A percentile compares a stretch with the other conserved stretches of the same genome.
phyloP scores from a whole-genome alignment of 2,797 vertebrate genomes.

The Anguilla anguilla region DNA sequence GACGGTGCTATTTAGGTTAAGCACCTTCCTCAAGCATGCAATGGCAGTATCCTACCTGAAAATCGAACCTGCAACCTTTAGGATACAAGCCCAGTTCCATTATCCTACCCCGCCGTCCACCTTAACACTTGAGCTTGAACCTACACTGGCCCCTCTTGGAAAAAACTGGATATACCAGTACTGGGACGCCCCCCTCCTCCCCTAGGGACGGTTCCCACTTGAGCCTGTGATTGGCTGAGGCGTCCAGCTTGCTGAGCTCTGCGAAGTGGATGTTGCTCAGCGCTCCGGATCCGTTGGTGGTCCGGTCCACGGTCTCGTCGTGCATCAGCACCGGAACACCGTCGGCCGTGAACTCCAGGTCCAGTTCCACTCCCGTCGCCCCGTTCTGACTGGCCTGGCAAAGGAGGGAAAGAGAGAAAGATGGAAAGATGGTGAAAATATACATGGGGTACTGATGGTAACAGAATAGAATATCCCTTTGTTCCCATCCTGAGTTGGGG shows the following conservation, averaged over 20 bases:
- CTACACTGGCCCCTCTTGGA: no score
- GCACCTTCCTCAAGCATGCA: not conserved
- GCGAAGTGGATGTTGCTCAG: constrained; percentile 79
- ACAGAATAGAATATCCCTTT: not conserved
- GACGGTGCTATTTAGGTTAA: not conserved
- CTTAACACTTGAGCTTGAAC: no score
- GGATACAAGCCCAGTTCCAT: not conserved
- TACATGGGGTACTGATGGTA: no score
- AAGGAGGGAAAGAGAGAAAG: not conserved
- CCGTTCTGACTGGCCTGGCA: constrained; percentile 76
- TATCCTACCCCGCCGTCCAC: not conserved
- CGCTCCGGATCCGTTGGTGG: constrained; percentile 85
- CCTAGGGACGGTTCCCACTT: no score
- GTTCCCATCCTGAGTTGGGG: no score
- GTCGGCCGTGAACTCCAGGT: constrained; percentile 89
- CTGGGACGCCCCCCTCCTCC: no score
- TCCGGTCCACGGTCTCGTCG: constrained; percentile 76
- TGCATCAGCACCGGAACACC: constrained; percentile 79
- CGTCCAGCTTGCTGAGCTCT: constrained; percentile 82
- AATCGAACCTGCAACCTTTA: not conserved
- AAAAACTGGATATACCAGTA: no score
- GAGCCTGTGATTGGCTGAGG: constrained; percentile 85
- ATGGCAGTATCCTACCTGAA: not conserved
- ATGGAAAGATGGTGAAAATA: no score
- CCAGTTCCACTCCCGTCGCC: constrained; percentile 85